Evolutionary conservation across 2,113 vertebrate genomes (phyloP).

Genomic region (Capreolus pygargus): DNA sequence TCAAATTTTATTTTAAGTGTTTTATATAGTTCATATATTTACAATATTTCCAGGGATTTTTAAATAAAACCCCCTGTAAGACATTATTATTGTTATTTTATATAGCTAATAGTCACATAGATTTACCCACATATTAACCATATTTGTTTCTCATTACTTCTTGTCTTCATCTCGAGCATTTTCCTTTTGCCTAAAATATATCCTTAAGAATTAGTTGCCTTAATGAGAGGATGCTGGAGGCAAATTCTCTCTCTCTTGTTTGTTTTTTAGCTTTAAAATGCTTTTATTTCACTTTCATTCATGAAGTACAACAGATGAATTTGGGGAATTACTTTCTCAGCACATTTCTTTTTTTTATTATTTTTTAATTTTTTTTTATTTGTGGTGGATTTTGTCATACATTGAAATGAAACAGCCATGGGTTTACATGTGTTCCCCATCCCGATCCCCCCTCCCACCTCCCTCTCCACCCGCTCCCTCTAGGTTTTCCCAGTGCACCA

Average conservation of each 20-base stretch:
- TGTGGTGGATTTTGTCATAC: too few species aligned
- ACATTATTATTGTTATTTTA: conserved; percentile 2
- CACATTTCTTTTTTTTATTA: too few species aligned
- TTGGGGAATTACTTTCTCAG: not conserved
- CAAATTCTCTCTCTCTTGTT: not conserved
- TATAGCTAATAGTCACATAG: not conserved
- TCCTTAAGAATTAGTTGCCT: conserved; percentile 23
- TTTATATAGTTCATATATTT: not conserved
- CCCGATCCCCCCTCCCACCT: too few species aligned
- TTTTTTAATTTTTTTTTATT: too few species aligned
- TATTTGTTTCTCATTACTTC: not conserved
- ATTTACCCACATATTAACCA: not conserved
- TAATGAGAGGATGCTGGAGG: not conserved
- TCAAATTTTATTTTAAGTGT: not conserved
- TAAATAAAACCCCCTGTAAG: not conserved
- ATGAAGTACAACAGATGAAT: not conserved
- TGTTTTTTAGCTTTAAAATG: not conserved
- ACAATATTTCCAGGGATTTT: not conserved
- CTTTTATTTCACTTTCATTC: conserved; percentile 15
- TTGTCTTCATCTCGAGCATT: not conserved
- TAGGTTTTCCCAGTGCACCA: too few species aligned
- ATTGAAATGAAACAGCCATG: too few species aligned
- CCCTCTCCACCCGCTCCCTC: too few species aligned
- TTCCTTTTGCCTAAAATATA: not conserved
- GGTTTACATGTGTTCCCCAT: too few species aligned